Percentiles rank a stretch among this genome's conserved stretches.
phyloP scores from a whole-genome alignment of 2,888 invertebrate species.

The Eubasilissa splendida region DNA sequence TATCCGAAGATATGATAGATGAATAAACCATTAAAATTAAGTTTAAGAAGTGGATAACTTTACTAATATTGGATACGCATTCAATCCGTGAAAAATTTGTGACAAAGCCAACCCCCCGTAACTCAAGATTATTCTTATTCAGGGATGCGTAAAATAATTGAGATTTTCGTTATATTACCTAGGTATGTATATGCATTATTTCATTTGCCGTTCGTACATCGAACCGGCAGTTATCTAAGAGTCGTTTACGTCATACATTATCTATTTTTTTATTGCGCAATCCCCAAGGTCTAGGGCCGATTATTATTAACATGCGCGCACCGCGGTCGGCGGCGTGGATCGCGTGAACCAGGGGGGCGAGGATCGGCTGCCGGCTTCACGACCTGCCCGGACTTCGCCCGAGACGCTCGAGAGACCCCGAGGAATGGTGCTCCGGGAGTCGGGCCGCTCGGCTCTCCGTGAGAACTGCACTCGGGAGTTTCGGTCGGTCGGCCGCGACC shows the following conservation, averaged over 20 bases:
- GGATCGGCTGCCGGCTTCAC: neutral
- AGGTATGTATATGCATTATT: too few species aligned
- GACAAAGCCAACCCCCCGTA: too few species aligned
- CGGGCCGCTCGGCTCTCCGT: neutral
- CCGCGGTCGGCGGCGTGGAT: neutral
- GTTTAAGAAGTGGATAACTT: too few species aligned
- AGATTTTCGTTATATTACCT: too few species aligned
- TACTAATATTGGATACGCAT: too few species aligned
- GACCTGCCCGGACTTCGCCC: neutral
- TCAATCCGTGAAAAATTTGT: too few species aligned
- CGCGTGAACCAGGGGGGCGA: constrained; percentile 5
- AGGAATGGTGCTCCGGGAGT: constrained; percentile 18
- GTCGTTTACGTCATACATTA: neutral
- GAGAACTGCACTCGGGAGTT: neutral
- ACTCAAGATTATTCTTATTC: too few species aligned
- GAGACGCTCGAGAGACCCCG: constrained; percentile 37
- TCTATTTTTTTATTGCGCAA: constrained; percentile 14
- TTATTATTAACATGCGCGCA: neutral
- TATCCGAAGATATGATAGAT: too few species aligned
- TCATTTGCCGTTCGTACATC: neutral
- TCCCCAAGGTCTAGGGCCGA: neutral
- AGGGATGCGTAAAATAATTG: too few species aligned
- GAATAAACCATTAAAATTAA: too few species aligned
- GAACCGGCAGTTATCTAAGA: neutral
- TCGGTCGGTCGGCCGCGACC: constrained; percentile 7